These are phyloP conservation scores for Sceloporus tristichus DNA, from an alignment of 2,113 vertebrate genomes.

Conservation along the genomic window DNA sequence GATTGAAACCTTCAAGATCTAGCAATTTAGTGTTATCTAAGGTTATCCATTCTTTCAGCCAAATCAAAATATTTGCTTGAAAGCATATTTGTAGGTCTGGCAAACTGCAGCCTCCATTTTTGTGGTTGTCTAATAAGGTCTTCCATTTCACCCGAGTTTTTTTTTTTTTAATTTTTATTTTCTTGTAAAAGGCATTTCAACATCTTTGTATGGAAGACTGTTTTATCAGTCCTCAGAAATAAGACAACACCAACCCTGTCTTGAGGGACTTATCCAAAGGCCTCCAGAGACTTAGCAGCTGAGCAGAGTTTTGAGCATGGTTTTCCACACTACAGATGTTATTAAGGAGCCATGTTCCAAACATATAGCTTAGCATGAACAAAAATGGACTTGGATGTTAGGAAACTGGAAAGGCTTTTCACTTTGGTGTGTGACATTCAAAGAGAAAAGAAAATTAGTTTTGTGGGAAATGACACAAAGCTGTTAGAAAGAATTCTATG, in stretches of 20 bases:
- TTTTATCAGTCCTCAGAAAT: too few species aligned
- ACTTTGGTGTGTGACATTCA: background rate
- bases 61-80: too few species aligned
- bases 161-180: background rate
- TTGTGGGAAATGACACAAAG: background rate
- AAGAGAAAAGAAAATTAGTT: background rate
- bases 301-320: background rate
- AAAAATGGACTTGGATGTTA: background rate
- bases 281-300: background rate
- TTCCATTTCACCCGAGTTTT: too few species aligned
- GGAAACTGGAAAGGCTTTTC: background rate
- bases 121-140: too few species aligned
- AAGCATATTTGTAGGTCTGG: too few species aligned
- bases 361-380: background rate
- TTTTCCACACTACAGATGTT: background rate
- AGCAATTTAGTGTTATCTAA: too few species aligned
- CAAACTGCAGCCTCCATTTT: too few species aligned
- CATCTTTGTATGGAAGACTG: background rate
- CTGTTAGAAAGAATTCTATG: background rate
- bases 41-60: too few species aligned
- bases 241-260: background rate
- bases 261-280: background rate
- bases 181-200: background rate
- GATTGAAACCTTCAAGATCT: too few species aligned
- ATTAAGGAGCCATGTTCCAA: background rate